Evolutionary conservation across 2,113 vertebrate genomes (phyloP).

Genomic region (Genyomyrus donnyi): DNA sequence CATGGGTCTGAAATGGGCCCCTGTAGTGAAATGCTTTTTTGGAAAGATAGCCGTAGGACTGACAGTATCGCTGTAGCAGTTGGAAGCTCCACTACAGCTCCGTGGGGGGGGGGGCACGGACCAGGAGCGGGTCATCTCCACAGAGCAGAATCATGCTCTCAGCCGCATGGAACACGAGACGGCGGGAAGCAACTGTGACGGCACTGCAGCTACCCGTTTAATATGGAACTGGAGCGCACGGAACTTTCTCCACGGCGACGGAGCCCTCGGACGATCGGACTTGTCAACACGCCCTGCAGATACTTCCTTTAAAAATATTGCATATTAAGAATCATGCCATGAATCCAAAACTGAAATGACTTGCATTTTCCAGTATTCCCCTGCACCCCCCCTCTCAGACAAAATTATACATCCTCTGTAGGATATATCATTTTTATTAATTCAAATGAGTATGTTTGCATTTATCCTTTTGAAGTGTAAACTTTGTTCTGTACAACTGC

Average conservation of each 20-base stretch:
- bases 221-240: neutral
- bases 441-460: neutral
- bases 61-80: neutral
- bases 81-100: neutral
- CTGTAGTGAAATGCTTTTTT: conserved; percentile 1
- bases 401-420: no score
- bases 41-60: neutral
- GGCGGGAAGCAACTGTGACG: neutral
- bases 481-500: neutral
- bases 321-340: neutral
- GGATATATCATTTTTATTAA: neutral
- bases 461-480: neutral
- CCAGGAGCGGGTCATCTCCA: neutral
- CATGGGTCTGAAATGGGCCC: neutral
- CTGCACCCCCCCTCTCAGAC: neutral
- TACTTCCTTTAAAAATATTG: neutral
- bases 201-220: neutral
- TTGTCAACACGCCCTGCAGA: neutral
- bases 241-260: neutral
- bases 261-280: neutral
- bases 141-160: neutral
- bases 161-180: neutral
- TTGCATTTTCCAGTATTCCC: neutral
- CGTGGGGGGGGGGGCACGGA: neutral
- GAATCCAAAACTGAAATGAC: neutral